Base-by-base conservation (phyloP, 2,797 vertebrate genomes). In the Oreochromis grahami region DNA sequence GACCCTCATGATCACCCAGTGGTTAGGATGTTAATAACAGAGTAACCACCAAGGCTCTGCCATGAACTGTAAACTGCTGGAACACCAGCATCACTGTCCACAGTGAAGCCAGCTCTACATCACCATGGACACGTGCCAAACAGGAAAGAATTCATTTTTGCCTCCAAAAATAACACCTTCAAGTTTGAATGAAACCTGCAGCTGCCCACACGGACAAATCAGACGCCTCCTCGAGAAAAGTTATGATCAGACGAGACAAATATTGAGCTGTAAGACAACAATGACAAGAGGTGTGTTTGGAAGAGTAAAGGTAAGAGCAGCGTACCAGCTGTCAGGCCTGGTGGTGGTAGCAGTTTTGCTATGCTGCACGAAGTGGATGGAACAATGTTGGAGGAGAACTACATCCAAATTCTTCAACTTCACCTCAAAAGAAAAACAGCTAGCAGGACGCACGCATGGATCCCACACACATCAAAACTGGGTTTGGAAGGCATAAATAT, bases 271-370 rank as follows among this genome's bases (percentile, higher is more conserved):
- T 1, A 1, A 21, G 19, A 5, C 19, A 8, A 45, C 43, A 45
- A 65, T 38, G 60, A 65, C 1, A 6, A 43, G 38, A 70, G 38
- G 63, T 15, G 15, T 24, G 13, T 70, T 70, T 43, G 38, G 38
- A 43, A 41, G 38, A 43, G 38, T 15, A 45, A 3, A 26, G 21
- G 19, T 13, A 63, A 0, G 10, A 63, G 58, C 32, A 0, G 19
- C 3, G 6, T 0, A 5, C 34, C 58, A 21, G 21, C 34, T 38
- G 34, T 8, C 34, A 13, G 19, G 19, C 58, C 58, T 38, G 58
- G 19, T n/a, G 58, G 58, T n/a, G 11, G 58, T 0, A 0, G 58
- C 58, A 38, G 58, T 0, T n/a, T 63, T 21, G 3, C 32, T 36
- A 12, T 2, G 58, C 17, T 36, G 17, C 58, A 63, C 19, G 5